phyloP scores from a whole-genome alignment of 2,888 invertebrate genomes.

The Idaea aversata region DNA sequence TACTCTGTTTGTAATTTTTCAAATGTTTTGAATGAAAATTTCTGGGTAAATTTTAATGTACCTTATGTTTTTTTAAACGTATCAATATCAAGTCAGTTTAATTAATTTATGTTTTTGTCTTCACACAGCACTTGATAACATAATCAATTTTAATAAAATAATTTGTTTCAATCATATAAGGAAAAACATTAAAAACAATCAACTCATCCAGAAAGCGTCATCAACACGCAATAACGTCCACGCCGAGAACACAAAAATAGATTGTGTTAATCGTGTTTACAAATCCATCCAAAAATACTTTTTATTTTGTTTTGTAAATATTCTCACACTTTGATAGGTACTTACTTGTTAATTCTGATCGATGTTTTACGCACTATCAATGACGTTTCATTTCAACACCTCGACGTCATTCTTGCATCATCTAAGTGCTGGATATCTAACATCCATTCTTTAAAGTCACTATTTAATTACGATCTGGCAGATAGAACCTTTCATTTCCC shows the following conservation, averaged over 20 bases:
- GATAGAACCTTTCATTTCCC: conserved; percentile 24
- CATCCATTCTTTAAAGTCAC: conserved; percentile 24
- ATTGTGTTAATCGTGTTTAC: not conserved
- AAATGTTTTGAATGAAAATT: no score
- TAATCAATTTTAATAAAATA: no score
- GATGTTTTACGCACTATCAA: not conserved
- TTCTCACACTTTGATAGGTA: not conserved
- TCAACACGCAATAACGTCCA: not conserved
- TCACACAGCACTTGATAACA: no score
- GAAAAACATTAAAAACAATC: not conserved
- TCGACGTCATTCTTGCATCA: conserved; percentile 26
- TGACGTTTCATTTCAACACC: conserved; percentile 6
- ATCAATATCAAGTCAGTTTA: no score
- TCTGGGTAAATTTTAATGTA: no score
- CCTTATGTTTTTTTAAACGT: no score
- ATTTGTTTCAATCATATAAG: no score
- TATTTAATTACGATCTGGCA: conserved; percentile 23
- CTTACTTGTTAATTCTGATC: not conserved
- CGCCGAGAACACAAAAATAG: not conserved
- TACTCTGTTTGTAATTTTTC: no score
- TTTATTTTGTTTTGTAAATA: not conserved
- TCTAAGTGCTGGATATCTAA: conserved; percentile 23
- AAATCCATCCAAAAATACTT: not conserved
- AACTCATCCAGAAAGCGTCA: not conserved
- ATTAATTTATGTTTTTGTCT: no score